phyloP scores from a whole-genome alignment of 1,140 invertebrate species.

The Bombus pyrosoma region DNA sequence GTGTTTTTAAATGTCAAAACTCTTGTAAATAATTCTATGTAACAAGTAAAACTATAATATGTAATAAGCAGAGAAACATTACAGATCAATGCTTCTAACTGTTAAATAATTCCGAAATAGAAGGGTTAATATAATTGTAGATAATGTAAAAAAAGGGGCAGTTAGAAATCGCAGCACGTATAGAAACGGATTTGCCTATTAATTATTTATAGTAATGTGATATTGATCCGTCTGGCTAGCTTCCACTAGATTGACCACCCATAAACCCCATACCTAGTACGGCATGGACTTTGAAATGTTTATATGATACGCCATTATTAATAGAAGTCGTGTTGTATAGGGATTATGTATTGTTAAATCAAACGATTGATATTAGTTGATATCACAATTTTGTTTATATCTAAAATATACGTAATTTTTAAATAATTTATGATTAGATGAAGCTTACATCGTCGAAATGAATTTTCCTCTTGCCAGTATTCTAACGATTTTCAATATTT shows the following conservation, averaged over 20 bases:
- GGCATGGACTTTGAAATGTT: conserved; percentile 49
- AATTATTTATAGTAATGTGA: conserved; percentile 82
- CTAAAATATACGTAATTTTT: background rate
- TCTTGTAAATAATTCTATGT: no score
- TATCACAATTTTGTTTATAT: background rate
- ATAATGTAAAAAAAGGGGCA: conserved; percentile 36
- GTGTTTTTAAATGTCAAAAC: no score
- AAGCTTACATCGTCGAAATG: background rate
- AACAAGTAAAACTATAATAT: no score
- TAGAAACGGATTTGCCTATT: conserved; percentile 68
- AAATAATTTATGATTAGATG: background rate
- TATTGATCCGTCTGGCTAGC: conserved; percentile 80
- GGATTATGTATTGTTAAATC: conserved; percentile 40
- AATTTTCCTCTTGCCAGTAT: background rate
- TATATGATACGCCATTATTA: conserved; percentile 38
- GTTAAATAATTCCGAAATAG: no score
- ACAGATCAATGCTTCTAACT: no score
- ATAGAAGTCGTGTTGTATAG: conserved; percentile 4
- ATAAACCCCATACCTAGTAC: conserved; percentile 60
- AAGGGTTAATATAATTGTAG: background rate
- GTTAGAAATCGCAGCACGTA: conserved; percentile 50
- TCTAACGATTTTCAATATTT: background rate
- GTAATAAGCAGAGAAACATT: no score
- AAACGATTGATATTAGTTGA: conserved; percentile 26
- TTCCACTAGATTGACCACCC: conserved; percentile 65